Base-by-base conservation (phyloP, 2,888 invertebrate genomes). In the Listrodromus nycthemerus region DNA sequence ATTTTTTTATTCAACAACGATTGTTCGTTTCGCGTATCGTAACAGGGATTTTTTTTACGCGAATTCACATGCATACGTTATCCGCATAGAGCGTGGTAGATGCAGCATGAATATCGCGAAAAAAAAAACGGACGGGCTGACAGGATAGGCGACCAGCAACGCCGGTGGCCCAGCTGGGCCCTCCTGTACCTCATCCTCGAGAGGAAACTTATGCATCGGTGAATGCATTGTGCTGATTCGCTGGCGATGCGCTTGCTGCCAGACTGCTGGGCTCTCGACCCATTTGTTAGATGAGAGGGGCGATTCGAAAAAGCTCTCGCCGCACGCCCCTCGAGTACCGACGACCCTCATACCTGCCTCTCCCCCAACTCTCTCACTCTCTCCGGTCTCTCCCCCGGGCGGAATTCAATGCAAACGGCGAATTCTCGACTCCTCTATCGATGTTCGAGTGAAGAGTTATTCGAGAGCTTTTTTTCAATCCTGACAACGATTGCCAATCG, bases 161-260 rank as follows among this genome's bases (percentile, higher is more conserved):
- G 74, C 67, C 24, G 73, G 63, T 67, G 30, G 50, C 63, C 61
- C 66, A 80, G 88, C 86, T 84, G 82, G 84, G 86, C 86, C 85
- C 87, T 84, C 77, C 75, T 84, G 79, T 71, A 45, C 82, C 82
- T 88, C 86, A 85, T 88, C 85, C 86, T 87, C 86, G 48, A 75
- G 71, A 66, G 78, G 52, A 48, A 84, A 89, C 85, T 90, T 89
- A 88, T 90, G 88, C 87, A 84, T 86, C 87, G 88, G 83, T 87
- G 90, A 87, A 83, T 86, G 87, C 90, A 90, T 90, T 90, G 91
- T 90, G 80, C 86, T 63, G 79, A 84, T 87, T 86, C 82, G 82
- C 61, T 82, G 84, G 84, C 80, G 85, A 86, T 86, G 83, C 86
- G 79, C 84, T 86, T 83, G 84, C 80, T 61, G 76, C 78, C 77